phyloP scores from a whole-genome alignment of 2,797 vertebrate genomes.

The Eulemur albifrons region DNA sequence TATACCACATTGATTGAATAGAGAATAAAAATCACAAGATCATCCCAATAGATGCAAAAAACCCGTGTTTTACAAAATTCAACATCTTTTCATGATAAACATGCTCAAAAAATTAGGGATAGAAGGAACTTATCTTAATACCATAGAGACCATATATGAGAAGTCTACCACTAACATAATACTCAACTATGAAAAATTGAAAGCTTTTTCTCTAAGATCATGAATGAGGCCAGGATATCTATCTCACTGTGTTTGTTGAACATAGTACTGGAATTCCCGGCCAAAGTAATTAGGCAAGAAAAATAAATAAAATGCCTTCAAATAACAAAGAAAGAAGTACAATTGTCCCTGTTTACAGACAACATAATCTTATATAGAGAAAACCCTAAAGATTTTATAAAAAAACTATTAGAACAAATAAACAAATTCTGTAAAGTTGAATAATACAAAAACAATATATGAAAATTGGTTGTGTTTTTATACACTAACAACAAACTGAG shows the following conservation, averaged over 20 bases:
- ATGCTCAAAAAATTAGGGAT: not conserved
- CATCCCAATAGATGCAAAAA: not conserved
- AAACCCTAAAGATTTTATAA: not conserved
- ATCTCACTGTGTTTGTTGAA: not conserved
- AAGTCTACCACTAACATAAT: not conserved
- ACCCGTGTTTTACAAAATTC: not conserved
- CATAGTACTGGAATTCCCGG: too few species aligned
- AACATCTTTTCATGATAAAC: not conserved
- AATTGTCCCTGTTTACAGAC: not conserved
- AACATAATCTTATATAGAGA: not conserved
- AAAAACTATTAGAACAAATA: not conserved
- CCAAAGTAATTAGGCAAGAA: not conserved
- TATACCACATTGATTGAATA: not conserved
- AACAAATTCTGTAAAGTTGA: not conserved
- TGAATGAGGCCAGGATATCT: not conserved
- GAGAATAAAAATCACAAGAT: not conserved
- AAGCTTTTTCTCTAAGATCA: not conserved
- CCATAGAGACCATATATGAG: not conserved
- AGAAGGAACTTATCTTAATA: not conserved
- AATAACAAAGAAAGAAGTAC: not conserved
- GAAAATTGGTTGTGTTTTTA: not conserved
- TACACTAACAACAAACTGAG: not conserved
- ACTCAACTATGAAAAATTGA: not conserved
- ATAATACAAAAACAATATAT: not conserved
- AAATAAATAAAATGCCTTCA: not conserved